phyloP scores from a whole-genome alignment of 2,113 vertebrate species.

The Callipepla squamata region DNA sequence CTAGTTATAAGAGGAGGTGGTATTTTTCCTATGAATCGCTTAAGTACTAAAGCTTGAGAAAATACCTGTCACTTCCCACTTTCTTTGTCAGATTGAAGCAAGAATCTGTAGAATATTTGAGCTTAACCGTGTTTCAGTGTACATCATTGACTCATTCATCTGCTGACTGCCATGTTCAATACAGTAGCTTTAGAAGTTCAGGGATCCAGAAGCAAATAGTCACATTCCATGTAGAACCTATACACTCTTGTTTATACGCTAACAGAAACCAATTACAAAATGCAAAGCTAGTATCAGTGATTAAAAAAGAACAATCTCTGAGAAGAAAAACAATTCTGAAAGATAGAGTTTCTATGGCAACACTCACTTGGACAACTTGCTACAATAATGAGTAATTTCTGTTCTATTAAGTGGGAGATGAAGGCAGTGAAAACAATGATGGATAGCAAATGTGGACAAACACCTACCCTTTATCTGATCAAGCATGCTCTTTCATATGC shows the following conservation, averaged over 20 bases:
- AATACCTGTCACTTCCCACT: background rate
- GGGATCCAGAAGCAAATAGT: background rate
- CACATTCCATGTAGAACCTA: background rate
- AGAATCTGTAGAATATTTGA: conserved; percentile 40
- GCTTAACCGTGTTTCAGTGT: background rate
- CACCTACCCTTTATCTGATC: background rate
- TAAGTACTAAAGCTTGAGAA: conserved; percentile 14
- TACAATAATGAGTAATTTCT: background rate
- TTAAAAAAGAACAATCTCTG: background rate
- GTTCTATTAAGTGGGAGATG: background rate
- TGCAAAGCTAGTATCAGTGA: background rate
- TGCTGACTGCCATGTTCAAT: background rate
- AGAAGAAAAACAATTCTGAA: background rate
- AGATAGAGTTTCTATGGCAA: conserved; percentile 9
- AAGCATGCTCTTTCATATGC: background rate
- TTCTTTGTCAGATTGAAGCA: conserved; percentile 3
- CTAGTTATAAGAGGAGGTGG: conserved; percentile 13
- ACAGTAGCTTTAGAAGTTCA: background rate
- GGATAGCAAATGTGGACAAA: background rate
- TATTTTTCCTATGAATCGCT: conserved; percentile 6
- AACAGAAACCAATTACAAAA: background rate
- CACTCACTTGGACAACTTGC: background rate
- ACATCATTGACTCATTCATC: background rate
- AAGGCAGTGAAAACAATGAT: background rate
- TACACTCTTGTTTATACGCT: background rate